Conservation (phyloP, 1,140 invertebrate genomes). For the Andricus grossulariae region DNA sequence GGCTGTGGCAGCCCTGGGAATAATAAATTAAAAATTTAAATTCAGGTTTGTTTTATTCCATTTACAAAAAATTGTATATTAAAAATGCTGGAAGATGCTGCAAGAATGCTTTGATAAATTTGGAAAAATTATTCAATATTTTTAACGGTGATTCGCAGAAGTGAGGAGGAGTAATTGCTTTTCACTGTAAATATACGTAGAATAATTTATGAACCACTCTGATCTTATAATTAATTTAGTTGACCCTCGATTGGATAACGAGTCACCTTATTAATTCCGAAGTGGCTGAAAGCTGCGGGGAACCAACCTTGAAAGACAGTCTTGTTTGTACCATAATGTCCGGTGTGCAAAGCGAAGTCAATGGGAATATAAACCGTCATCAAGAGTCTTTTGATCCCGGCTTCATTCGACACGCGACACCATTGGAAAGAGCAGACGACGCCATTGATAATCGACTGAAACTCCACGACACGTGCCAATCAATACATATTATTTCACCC, state of each 20-base stretch:
- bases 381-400: conserved; percentile 18
- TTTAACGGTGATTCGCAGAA: too few species aligned
- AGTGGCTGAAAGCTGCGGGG: conserved; percentile 1
- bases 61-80: too few species aligned
- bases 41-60: too few species aligned
- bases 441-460: not conserved
- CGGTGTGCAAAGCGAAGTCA: conserved; percentile 5
- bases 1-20: too few species aligned
- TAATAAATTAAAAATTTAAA: too few species aligned
- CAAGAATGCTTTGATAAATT: too few species aligned
- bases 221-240: conserved; percentile 1
- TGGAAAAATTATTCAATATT: too few species aligned
- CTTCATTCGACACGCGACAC: conserved; percentile 14
- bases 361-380: conserved; percentile 20
- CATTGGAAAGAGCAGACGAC: not conserved
- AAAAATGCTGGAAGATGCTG: too few species aligned
- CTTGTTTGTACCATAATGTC: not conserved
- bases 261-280: conserved; percentile 17
- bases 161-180: too few species aligned
- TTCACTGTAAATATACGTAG: not conserved
- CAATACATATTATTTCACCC: not conserved
- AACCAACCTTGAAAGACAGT: not conserved
- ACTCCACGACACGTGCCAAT: not conserved
- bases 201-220: not conserved
- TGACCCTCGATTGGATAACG: not conserved